These are phyloP conservation scores for Drosophila takahashii DNA, from an alignment of 1,140 invertebrate species.

Conservation along the genomic window DNA sequence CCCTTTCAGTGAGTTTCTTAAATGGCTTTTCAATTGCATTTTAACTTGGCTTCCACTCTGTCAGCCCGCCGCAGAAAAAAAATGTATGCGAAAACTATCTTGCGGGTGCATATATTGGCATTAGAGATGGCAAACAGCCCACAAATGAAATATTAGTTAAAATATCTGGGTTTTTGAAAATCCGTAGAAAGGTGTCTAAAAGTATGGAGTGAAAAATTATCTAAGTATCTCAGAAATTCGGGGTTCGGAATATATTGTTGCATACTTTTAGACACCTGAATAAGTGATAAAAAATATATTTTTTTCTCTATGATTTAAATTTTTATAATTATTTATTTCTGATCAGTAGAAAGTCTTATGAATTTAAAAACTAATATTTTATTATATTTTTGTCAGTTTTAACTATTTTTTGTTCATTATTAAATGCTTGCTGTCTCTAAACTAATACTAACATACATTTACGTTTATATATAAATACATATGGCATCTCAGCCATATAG, in stretches of 20 bases:
- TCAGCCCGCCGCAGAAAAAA: not conserved
- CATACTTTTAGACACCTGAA: too few relatives aligned
- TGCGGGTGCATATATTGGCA: conserved; percentile 10
- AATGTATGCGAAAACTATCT: conserved; percentile 20
- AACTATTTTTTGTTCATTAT: too few relatives aligned
- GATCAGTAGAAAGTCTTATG: too few relatives aligned
- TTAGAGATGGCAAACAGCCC: not conserved
- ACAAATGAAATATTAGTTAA: not conserved
- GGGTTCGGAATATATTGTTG: too few relatives aligned
- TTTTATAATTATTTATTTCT: not conserved
- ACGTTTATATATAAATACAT: conserved; percentile 18
- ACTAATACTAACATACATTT: not conserved
- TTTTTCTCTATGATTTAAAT: too few relatives aligned
- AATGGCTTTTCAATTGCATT: conserved; percentile 79
- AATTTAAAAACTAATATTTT: too few relatives aligned
- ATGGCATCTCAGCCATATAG: conserved; percentile 12
- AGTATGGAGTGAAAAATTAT: too few relatives aligned
- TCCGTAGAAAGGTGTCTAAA: too few relatives aligned
- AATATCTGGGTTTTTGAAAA: not conserved
- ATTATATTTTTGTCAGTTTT: too few relatives aligned
- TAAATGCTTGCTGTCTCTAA: not conserved
- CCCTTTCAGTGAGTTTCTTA: conserved; percentile 44
- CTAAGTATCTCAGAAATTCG: too few relatives aligned
- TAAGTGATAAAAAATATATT: not conserved
- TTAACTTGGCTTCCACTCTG: conserved; percentile 28